Percentiles rank a stretch among this genome's conserved stretches.
Conservation (phyloP, 2,113 vertebrate genomes). For the Zosterops japonicus region DNA sequence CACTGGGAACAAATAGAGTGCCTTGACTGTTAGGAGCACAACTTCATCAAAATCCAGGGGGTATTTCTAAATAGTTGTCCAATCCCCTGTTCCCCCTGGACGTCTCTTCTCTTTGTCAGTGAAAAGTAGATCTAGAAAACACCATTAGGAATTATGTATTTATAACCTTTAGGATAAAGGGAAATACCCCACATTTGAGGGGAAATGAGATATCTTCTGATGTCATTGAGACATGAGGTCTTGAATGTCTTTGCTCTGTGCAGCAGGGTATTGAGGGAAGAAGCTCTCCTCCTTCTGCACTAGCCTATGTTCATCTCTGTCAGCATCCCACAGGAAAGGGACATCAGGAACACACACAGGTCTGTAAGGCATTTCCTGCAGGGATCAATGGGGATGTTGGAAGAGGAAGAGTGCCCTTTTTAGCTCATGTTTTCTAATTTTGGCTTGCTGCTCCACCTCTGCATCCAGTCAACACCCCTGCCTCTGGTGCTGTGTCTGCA, state of each 20-base stretch:
- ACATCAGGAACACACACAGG: fast-evolving
- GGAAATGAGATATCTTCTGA: not conserved
- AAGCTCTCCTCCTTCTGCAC: not conserved
- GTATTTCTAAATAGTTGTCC: not conserved
- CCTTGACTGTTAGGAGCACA: not conserved
- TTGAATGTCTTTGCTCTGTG: not conserved
- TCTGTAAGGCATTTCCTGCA: not conserved
- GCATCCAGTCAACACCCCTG: not conserved
- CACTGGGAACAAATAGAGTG: not conserved
- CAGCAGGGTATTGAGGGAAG: not conserved
- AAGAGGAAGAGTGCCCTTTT: not conserved
- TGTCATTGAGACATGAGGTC: not conserved
- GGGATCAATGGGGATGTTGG: not conserved
- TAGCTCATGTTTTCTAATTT: not conserved
- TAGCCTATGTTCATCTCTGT: not conserved
- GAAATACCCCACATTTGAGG: not conserved
- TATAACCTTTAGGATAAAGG: not conserved
- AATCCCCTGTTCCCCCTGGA: not conserved
- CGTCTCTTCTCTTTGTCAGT: not conserved
- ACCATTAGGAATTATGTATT: not conserved
- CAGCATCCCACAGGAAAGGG: not conserved
- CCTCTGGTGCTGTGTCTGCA: not conserved
- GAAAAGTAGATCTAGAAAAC: not conserved
- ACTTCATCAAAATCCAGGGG: not conserved
- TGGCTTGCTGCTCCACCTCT: not conserved